Conservation (phyloP, 2,888 invertebrate species). For the Geophilus truncorum region DNA sequence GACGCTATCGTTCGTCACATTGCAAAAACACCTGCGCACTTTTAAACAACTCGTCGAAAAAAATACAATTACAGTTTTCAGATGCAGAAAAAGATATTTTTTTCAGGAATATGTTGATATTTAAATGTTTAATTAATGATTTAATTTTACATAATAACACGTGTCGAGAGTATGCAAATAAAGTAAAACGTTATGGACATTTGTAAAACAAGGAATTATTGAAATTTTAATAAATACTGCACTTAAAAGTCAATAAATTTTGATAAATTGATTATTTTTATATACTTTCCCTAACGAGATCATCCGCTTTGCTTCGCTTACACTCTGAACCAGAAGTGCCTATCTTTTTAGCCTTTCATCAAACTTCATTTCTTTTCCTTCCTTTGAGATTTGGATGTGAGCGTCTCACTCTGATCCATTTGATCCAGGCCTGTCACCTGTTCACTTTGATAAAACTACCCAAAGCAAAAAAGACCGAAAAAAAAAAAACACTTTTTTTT, state of each 20-base stretch:
- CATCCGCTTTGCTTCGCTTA: neutral
- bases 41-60: neutral
- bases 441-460: neutral
- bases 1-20: neutral
- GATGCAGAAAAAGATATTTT: neutral
- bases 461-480: neutral
- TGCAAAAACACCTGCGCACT: neutral
- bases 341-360: conserved; percentile 10
- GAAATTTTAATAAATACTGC: too few species aligned
- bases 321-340: neutral
- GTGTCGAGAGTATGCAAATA: too few species aligned
- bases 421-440: conserved; percentile 10
- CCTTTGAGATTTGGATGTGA: neutral
- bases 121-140: too few species aligned
- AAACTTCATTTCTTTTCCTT: conserved; percentile 1
- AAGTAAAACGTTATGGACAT: too few species aligned
- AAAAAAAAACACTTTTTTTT: neutral
- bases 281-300: neutral
- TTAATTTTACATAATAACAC: too few species aligned
- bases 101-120: too few species aligned
- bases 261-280: too few species aligned
- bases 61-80: neutral
- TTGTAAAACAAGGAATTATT: too few species aligned
- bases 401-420: neutral
- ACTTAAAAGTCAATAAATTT: too few species aligned